Evolutionary conservation across 92 coral and sea anemone genomes (phyloP), one percentile per base, ranked within the genome.

Genomic region (Diadumene lineata): DNA sequence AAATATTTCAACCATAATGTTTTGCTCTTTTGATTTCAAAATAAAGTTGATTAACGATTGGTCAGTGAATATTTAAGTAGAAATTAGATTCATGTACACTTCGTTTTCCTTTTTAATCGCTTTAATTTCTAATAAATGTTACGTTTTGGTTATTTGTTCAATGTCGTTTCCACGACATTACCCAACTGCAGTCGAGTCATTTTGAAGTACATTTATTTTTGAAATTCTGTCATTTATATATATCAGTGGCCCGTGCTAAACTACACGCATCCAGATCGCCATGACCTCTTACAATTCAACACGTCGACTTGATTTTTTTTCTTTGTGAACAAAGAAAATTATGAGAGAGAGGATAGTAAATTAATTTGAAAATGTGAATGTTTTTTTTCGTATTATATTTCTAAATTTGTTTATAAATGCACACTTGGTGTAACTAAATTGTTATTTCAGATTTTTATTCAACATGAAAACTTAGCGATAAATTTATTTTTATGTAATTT

Each of bases 41-140:
- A 44, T 26, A 69, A 69, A 48, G 22, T 69, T 3, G 17, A 19
- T 17, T 24, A 25, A 6, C 18, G 71, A 33, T 66, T 55, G 34
- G 29, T 13, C 10, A 66, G 11, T 66, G 56, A 66, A 66, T 66
- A 66, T 38, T 64, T 64, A 6, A 64, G 29, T 4, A 64, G 22
- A 29, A 31, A 28, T 30, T 33, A 4, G 1, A 34, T 34, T 62
- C 58, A 53, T 28, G 29, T 9, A 21, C 1, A 16, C 1, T 28
- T 22, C 13, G 13, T 28, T 30, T 30, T 19, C 31, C 43, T 22
- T 62, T 62, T 28, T 62, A 21, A 11, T 23, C 32, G 23, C 26
- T 60, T 60, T 60, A 38, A 53, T 53, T 53, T 3, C 18, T n/a
- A n/a, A n/a, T n/a, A n/a, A 53, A 23, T 53, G 19, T 2, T 53